Base-by-base conservation (phyloP, 2,888 invertebrate species). In the Leucophora obtusa region DNA sequence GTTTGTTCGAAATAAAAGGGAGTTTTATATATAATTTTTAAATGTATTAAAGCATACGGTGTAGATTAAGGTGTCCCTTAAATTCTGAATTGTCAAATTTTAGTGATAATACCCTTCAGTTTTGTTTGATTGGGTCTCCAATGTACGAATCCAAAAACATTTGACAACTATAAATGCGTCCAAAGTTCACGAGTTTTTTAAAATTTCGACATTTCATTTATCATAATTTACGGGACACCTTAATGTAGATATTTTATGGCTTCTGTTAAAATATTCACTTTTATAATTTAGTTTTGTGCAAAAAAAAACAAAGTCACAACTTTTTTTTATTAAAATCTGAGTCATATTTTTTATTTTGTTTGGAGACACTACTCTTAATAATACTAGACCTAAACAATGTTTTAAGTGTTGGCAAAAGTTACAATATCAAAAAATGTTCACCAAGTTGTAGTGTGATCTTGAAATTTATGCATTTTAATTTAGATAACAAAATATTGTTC, bases 1-100 rank as follows among this genome's bases (percentile, higher is more conserved):
- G 77, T 66, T 70, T 47, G 43, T 47, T 77, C 59, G 50, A 77
- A 76, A 69, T 24, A 70, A 70, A 73, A 81, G 81, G 81, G 77
- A 81, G 76, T 81, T 73, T 76, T 58, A 54, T 68, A 17, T 9
- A 15, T 11, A 14, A 5, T 58, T 50, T 18, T 35, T 50, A 21
- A 8, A 43, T 17, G 60, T 2, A 60, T 33, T 60, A 18, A 24
- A 15, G 28, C 24, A 54, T 24, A 54, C 15, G 15, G 15, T 28
- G 28, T 28, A 28, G 15, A 51, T n/a, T n/a, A n/a, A n/a, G n/a
- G n/a, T n/a, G n/a, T n/a, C n/a, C n/a, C n/a, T n/a, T n/a, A n/a
- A n/a, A n/a, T n/a, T n/a, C n/a, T n/a, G n/a, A n/a, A n/a, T n/a
- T n/a, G n/a, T n/a, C n/a, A n/a, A n/a, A n/a, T n/a, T n/a, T n/a